A percentile compares a stretch with the other conserved stretches of the same genome.
phyloP scores from a whole-genome alignment of 1,140 invertebrate genomes.

The Araneus ventricosus region DNA sequence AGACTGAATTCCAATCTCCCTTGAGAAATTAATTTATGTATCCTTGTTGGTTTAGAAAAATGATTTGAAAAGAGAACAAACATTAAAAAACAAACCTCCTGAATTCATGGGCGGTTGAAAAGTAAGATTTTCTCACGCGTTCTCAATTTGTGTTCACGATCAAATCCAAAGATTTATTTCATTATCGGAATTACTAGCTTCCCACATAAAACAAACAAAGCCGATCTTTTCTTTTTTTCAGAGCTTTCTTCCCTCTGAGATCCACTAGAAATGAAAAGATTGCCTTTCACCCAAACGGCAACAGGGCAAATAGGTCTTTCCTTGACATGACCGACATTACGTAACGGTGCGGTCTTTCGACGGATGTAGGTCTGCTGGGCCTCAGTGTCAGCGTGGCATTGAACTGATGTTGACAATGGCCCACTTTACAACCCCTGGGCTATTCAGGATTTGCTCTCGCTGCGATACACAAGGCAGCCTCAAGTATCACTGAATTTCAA shows the following conservation, averaged over 20 bases:
- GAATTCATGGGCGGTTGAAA: not conserved
- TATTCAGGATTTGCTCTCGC: conserved; percentile 7
- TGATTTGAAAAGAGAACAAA: not conserved
- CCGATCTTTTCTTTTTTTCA: not conserved
- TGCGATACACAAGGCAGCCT: no score
- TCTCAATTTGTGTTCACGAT: not conserved
- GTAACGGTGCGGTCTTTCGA: conserved; percentile 44
- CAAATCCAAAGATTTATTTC: not conserved
- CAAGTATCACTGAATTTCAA: no score
- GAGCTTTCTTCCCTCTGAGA: not conserved
- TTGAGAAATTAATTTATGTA: no score
- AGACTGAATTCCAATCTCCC: no score
- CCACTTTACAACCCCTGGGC: conserved; percentile 28
- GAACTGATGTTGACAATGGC: conserved; percentile 71
- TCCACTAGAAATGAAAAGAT: not conserved
- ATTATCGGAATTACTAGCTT: not conserved
- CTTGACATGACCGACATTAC: conserved; percentile 69
- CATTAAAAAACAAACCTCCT: not conserved
- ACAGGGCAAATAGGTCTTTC: conserved; percentile 31
- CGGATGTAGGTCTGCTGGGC: conserved; percentile 53
- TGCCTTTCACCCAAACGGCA: conserved; percentile 24
- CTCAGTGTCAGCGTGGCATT: conserved; percentile 66
- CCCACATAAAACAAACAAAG: not conserved
- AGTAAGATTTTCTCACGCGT: not conserved
- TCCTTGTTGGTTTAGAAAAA: no score